These are phyloP conservation scores for Blastobasis lacticolella DNA, from an alignment of 2,888 invertebrate genomes.

Conservation along the genomic window DNA sequence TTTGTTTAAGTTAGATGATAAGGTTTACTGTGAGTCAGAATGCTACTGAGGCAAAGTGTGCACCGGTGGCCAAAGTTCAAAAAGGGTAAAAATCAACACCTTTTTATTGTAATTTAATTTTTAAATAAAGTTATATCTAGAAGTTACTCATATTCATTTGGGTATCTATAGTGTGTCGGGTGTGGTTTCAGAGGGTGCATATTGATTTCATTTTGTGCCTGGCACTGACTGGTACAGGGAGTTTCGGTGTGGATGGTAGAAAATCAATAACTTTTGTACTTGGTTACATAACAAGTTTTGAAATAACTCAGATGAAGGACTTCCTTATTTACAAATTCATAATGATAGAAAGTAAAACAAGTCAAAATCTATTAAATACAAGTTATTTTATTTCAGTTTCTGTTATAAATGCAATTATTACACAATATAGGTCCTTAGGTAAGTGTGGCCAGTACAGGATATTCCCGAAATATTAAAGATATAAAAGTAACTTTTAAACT, in stretches of 20 bases:
- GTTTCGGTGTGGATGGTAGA: not conserved
- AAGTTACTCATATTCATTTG: slow-evolving; percentile 14
- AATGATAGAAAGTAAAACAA: not conserved
- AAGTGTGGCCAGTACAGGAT: too few species aligned
- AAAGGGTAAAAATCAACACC: slow-evolving; percentile 1
- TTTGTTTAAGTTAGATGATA: slow-evolving; percentile 6
- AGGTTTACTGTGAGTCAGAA: slow-evolving; percentile 2
- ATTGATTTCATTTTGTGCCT: slow-evolving; percentile 15
- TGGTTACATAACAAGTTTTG: too few species aligned
- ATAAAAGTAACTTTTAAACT: too few species aligned
- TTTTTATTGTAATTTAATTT: slow-evolving; percentile 19
- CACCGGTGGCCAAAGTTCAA: not conserved
- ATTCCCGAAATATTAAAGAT: too few species aligned
- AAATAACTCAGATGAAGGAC: too few species aligned
- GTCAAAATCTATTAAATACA: too few species aligned
- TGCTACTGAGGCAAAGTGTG: not conserved
- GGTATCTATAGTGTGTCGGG: slow-evolving; percentile 7
- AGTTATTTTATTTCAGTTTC: not conserved
- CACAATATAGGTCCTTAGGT: not conserved
- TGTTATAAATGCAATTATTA: not conserved
- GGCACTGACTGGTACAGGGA: slow-evolving; percentile 17
- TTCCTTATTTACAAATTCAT: too few species aligned
- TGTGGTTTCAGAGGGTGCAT: slow-evolving; percentile 25
- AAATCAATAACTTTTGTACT: slow-evolving; percentile 3
- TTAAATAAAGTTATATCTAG: slow-evolving; percentile 28